Evolutionary conservation across 2,113 vertebrate species (phyloP).

Genomic region (Gambusia affinis): DNA sequence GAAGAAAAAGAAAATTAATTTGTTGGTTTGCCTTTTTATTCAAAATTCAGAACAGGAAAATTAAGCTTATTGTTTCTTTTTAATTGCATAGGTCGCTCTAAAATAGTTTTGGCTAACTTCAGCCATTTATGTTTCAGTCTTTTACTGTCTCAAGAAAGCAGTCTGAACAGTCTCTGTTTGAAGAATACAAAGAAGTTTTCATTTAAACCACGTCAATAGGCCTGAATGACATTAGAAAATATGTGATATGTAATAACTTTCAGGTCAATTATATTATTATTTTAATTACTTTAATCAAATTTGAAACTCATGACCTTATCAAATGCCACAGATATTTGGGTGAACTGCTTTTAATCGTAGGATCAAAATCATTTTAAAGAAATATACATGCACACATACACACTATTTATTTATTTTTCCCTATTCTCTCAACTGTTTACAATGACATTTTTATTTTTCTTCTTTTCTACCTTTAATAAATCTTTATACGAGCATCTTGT

Average conservation of each 20-base stretch:
- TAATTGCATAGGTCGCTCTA: no score
- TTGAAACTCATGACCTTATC: background rate
- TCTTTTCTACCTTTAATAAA: background rate
- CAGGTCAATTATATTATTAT: no score
- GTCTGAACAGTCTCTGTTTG: no score
- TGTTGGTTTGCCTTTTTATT: background rate
- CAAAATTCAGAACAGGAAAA: background rate
- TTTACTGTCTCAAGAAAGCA: no score
- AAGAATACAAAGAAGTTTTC: no score
- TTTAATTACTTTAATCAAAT: no score
- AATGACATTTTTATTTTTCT: background rate
- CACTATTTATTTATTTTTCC: no score
- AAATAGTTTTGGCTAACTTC: background rate
- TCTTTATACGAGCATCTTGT: background rate
- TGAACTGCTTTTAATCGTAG: background rate
- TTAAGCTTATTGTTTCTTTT: background rate
- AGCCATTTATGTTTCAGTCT: background rate
- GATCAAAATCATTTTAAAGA: background rate
- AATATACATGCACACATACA: background rate
- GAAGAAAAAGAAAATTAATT: background rate
- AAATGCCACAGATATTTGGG: background rate
- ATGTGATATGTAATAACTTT: no score
- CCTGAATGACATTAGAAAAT: no score
- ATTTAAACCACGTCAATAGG: no score
- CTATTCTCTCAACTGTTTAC: background rate